These are phyloP conservation scores for Ammospiza nelsoni DNA, from an alignment of 2,113 vertebrate species.

Conservation along the genomic window DNA sequence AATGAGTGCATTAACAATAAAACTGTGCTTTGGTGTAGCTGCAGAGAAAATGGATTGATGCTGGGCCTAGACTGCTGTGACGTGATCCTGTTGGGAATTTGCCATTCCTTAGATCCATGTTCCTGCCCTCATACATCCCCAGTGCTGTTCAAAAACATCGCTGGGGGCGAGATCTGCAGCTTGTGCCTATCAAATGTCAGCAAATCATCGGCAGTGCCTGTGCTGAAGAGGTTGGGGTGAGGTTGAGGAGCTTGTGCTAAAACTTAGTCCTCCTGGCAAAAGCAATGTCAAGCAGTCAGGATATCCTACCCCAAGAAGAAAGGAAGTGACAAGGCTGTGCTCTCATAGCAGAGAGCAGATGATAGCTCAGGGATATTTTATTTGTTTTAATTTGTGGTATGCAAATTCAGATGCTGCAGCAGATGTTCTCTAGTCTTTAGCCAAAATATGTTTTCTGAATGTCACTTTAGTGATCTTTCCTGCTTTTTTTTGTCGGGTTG, in stretches of 20 bases:
- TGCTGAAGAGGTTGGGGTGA: neutral
- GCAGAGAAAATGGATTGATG: neutral
- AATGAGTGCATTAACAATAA: neutral
- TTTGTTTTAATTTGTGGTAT: neutral
- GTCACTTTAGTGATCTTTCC: neutral
- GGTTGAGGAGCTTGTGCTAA: neutral
- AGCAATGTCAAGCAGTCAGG: accelerated
- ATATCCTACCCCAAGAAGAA: neutral
- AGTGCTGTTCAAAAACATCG: accelerated
- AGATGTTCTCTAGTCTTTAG: neutral
- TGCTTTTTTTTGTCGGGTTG: neutral
- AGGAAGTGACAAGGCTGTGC: neutral
- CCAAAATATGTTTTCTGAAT: neutral
- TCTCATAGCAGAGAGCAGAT: neutral
- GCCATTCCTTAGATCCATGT: neutral
- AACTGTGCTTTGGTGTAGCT: neutral
- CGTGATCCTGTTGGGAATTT: neutral
- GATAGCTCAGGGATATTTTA: neutral
- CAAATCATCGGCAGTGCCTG: neutral
- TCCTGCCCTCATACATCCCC: neutral
- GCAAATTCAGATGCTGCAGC: constrained; percentile 21
- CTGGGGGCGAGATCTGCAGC: neutral
- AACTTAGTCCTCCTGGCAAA: neutral
- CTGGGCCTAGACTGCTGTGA: neutral
- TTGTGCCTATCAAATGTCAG: neutral